These are phyloP conservation scores for Hystrix brachyura DNA, from an alignment of 2,113 vertebrate genomes.

Conservation along the genomic window DNA sequence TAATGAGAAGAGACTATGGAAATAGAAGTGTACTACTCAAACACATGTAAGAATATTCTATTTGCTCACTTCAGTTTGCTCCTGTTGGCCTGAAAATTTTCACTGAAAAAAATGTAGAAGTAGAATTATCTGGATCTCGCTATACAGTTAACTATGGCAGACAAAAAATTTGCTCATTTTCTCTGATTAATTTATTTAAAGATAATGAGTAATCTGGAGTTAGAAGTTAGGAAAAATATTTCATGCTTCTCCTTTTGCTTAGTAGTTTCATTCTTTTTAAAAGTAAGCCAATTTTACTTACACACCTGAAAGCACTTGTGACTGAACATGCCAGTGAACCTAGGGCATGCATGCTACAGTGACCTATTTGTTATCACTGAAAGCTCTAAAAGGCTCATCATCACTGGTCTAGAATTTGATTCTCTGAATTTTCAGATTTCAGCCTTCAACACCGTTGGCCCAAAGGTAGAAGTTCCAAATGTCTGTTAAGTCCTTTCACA, in stretches of 20 bases:
- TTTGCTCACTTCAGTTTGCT: neutral
- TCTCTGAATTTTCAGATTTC: constrained; percentile 30
- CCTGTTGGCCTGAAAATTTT: constrained; percentile 17
- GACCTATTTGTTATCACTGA: neutral
- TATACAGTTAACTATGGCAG: neutral
- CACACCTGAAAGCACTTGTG: constrained; percentile 5
- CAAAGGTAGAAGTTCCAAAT: neutral
- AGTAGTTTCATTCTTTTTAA: neutral
- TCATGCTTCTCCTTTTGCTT: neutral
- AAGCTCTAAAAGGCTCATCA: neutral
- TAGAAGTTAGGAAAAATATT: constrained; percentile 52
- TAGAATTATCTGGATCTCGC: constrained; percentile 1
- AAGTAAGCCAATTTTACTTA: constrained; percentile 39
- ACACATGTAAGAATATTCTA: neutral
- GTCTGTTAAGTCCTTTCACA: neutral
- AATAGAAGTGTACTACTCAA: constrained; percentile 41
- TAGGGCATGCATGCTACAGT: neutral
- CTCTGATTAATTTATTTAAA: constrained; percentile 12
- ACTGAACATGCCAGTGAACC: neutral
- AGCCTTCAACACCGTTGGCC: neutral
- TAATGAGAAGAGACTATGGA: neutral
- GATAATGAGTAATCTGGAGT: constrained; percentile 17
- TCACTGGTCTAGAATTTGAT: constrained; percentile 8
- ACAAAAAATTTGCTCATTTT: constrained; percentile 7
- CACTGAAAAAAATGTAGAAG: constrained; percentile 1